phyloP scores from a whole-genome alignment of 2,888 invertebrate genomes.

The Seira sanloemensis region DNA sequence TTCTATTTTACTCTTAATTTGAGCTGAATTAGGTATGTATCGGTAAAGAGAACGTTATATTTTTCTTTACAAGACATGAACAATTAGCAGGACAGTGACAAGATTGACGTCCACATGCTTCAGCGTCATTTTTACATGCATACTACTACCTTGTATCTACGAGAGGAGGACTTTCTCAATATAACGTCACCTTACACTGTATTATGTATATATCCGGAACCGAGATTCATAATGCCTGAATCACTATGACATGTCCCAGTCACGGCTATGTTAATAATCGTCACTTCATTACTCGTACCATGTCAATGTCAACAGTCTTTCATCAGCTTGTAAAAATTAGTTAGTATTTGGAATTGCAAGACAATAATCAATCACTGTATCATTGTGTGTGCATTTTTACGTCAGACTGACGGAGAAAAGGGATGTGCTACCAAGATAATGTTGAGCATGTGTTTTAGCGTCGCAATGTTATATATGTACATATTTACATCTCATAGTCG shows the following conservation, averaged over 20 bases:
- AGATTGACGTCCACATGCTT: conserved; percentile 24
- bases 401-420: too few species aligned
- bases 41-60: neutral
- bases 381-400: too few species aligned
- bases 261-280: neutral
- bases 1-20: too few species aligned
- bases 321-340: too few species aligned
- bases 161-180: neutral
- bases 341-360: too few species aligned
- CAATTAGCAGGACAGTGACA: conserved; percentile 48
- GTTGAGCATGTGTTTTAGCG: too few species aligned
- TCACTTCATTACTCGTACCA: neutral
- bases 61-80: conserved; percentile 21
- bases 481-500: too few species aligned
- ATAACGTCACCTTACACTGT: neutral
- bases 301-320: neutral
- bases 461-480: too few species aligned
- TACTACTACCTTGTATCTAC: neutral
- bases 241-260: neutral
- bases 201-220: too few species aligned
- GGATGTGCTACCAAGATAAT: too few species aligned
- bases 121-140: neutral
- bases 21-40: too few species aligned
- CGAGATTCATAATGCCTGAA: too few species aligned
- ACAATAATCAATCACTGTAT: neutral